Conservation (phyloP, 2,113 vertebrate species). For the Pipa parva region DNA sequence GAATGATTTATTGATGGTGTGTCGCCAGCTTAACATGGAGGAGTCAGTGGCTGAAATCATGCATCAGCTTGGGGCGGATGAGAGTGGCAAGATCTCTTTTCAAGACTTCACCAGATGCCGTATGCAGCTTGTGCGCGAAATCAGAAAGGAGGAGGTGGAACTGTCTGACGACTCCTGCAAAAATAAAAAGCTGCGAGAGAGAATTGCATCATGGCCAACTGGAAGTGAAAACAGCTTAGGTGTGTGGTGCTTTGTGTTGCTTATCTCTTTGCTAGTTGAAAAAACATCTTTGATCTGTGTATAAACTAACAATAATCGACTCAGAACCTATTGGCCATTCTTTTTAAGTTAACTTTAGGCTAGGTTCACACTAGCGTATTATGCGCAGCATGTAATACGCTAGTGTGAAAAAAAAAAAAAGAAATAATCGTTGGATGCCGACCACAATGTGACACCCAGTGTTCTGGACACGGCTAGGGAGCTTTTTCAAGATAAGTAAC, state of each 20-base stretch:
- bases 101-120: constrained; percentile 73
- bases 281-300: too few species aligned
- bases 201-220: constrained; percentile 67
- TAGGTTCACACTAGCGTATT: too few species aligned
- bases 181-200: constrained; percentile 61
- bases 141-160: constrained; percentile 73
- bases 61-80: constrained; percentile 72
- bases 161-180: constrained; percentile 62
- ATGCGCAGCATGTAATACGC: too few species aligned
- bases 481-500: too few species aligned
- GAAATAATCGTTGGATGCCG: too few species aligned
- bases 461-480: too few species aligned
- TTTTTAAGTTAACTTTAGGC: too few species aligned
- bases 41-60: constrained; percentile 75
- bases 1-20: constrained; percentile 80
- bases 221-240: constrained; percentile 75
- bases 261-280: too few species aligned
- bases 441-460: too few species aligned
- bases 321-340: too few species aligned
- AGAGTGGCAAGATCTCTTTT: constrained; percentile 76
- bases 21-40: constrained; percentile 76
- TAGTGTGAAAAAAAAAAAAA: too few species aligned
- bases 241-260: constrained; percentile 58
- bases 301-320: too few species aligned
- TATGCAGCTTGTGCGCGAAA: constrained; percentile 73